Percentiles rank a stretch among this genome's conserved stretches.
These are phyloP conservation scores for Mormyrops boulengeri DNA, from an alignment of 2,797 vertebrate genomes.

Conservation along the genomic window DNA sequence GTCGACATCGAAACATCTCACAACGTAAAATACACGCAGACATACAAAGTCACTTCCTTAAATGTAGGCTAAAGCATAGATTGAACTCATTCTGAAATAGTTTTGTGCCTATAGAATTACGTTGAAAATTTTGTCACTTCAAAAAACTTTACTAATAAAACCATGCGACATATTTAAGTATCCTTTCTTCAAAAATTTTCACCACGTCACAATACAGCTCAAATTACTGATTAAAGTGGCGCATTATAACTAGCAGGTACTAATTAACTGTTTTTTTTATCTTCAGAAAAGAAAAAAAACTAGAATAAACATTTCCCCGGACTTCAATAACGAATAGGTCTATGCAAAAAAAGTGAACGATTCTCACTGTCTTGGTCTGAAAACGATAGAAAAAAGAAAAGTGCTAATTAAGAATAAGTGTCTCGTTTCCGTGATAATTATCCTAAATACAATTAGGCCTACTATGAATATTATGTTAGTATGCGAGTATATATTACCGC, in stretches of 20 bases:
- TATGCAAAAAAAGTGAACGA: not conserved
- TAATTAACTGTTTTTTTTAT: not conserved
- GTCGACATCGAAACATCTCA: not conserved
- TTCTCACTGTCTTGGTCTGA: not conserved
- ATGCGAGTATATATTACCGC: not conserved
- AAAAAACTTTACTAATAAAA: not conserved
- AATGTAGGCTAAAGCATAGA: not conserved
- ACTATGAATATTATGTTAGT: not conserved
- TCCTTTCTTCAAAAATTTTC: not conserved
- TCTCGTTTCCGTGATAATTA: not conserved
- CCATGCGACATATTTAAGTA: not conserved
- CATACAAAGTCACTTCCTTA: not conserved
- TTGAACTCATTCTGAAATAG: not conserved
- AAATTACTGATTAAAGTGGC: not conserved
- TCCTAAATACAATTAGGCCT: not conserved
- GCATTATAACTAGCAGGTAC: not conserved
- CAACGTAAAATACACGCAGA: not conserved
- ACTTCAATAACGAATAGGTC: not conserved
- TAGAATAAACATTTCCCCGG: not conserved
- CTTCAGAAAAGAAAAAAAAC: not conserved
- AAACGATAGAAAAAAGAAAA: not conserved
- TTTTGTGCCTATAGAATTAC: not conserved
- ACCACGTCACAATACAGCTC: not conserved
- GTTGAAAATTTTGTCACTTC: not conserved
- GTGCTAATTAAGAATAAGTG: not conserved